Base-by-base conservation (phyloP, 92 coral and sea anemone species). In the Phenganax marumi region DNA sequence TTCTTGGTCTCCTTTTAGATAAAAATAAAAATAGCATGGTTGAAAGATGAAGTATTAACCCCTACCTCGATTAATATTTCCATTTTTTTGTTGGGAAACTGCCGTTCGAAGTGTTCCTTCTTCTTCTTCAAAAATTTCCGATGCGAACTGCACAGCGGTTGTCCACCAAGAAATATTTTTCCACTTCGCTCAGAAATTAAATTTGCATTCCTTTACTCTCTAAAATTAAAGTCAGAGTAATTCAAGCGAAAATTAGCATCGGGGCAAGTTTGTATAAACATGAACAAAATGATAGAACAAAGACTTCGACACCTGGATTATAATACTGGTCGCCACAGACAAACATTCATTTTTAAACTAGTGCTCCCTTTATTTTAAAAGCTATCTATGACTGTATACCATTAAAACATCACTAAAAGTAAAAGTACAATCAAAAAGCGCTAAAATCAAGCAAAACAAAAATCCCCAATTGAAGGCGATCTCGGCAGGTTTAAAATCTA, bases 11-110 rank as follows among this genome's bases (percentile, higher is more conserved):
- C 16, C 21, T 58, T 14, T 16, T 5, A 66, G n/a, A 66, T 8
- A 7, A 0, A 3, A 33, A 66, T 1, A 6, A 6, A 33, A 25
- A 62, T 9, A 62, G 17, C 11, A 3, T 33, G 18, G 43, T 3
- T n/a, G 17, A 10, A 66, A 66, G 72, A 25, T 66, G 43, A 58
- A 66, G 14, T 24, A 25, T 4, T 25, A 19, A 47, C 0, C 8
- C 82, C 11, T 78, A 78, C 83, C 26, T 78, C 83, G 22, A 78
- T 48, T 21, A 78, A 23, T 58, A 61, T 63, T 78, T 78, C 83
- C 83, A 78, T 78, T 33, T n/a, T 63, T 22, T 23, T 52, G 17
- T 7, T 70, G 75, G 12, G 8, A 50, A 46, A 13, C 52, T 43
- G 17, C 12, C 0, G 13, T 6, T 22, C 17, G 6, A 46, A 8